phyloP scores from a whole-genome alignment of 2,113 vertebrate genomes.

The Hyperoodon ampullatus region DNA sequence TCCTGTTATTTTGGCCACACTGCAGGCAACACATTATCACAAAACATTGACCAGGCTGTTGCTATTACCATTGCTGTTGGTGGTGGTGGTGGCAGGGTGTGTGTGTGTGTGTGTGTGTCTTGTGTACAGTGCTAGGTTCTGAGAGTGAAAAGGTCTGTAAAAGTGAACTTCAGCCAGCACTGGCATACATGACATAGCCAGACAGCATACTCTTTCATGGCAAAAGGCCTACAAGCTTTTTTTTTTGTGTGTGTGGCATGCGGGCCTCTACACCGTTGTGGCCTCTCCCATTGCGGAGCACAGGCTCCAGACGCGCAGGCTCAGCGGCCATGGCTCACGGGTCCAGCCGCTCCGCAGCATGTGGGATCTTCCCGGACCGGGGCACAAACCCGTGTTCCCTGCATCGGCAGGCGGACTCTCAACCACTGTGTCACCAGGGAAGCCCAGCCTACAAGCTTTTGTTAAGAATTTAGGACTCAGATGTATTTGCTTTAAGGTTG shows the following conservation, averaged over 20 bases:
- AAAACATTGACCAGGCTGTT: not conserved
- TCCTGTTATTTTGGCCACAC: not conserved
- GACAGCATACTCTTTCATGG: not conserved
- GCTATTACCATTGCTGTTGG: not conserved
- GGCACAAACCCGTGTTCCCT: too few species aligned
- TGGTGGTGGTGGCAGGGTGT: rapidly evolving
- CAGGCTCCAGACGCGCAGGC: too few species aligned
- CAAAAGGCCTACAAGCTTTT: not conserved
- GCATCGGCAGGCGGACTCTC: too few species aligned
- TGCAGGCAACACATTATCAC: not conserved
- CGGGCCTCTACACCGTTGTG: too few species aligned
- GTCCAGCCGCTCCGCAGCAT: too few species aligned
- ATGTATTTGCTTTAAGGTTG: not conserved
- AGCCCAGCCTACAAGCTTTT: not conserved
- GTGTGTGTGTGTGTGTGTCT: not conserved
- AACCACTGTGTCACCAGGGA: too few species aligned
- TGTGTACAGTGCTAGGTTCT: not conserved
- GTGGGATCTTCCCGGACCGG: too few species aligned
- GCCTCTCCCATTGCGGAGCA: too few species aligned
- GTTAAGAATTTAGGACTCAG: not conserved
- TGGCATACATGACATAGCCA: not conserved
- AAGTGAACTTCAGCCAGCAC: not conserved
- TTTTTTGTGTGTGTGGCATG: too few species aligned
- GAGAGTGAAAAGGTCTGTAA: not conserved
- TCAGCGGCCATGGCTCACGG: too few species aligned